Conservation (phyloP, 2,888 invertebrate species). For the Taphrorychus bicolor region DNA sequence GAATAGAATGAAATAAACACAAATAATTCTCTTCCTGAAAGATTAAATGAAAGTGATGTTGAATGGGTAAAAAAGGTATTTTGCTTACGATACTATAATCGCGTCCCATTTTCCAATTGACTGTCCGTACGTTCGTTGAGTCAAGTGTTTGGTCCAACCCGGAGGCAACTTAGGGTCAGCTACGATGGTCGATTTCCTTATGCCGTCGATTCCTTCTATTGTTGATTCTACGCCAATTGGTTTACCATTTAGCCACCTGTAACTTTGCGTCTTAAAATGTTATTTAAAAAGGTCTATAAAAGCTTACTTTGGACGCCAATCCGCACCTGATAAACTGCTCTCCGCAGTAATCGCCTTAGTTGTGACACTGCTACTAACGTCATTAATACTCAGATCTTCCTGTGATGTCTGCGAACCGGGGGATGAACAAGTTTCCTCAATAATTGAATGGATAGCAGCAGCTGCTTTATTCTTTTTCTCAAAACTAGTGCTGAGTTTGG, state of each 20-base stretch:
- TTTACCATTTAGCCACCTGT: slow-evolving; percentile 74
- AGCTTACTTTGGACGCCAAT: too few species aligned
- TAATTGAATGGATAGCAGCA: not conserved
- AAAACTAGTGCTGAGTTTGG: slow-evolving; percentile 47
- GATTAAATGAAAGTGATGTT: not conserved
- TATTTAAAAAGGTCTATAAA: not conserved
- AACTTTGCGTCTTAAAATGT: slow-evolving; percentile 45
- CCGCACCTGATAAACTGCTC: slow-evolving; percentile 1
- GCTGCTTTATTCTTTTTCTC: slow-evolving; percentile 27
- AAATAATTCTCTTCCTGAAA: not conserved
- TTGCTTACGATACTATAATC: slow-evolving; percentile 69
- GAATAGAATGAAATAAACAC: too few species aligned
- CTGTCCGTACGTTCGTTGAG: slow-evolving; percentile 71
- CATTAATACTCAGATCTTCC: slow-evolving; percentile 7
- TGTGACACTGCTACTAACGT: too few species aligned
- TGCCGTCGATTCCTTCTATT: slow-evolving; percentile 58
- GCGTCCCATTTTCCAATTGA: slow-evolving; percentile 86
- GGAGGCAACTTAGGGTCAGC: slow-evolving; percentile 76
- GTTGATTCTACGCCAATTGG: slow-evolving; percentile 67
- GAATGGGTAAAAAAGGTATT: too few species aligned
- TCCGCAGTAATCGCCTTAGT: too few species aligned
- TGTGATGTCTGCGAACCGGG: slow-evolving; percentile 6
- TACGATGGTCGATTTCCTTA: slow-evolving; percentile 67
- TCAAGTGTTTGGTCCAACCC: slow-evolving; percentile 82
- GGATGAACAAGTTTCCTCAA: slow-evolving; percentile 10